Base-by-base conservation (phyloP, 1,140 invertebrate genomes). In the Microplitis mediator region DNA sequence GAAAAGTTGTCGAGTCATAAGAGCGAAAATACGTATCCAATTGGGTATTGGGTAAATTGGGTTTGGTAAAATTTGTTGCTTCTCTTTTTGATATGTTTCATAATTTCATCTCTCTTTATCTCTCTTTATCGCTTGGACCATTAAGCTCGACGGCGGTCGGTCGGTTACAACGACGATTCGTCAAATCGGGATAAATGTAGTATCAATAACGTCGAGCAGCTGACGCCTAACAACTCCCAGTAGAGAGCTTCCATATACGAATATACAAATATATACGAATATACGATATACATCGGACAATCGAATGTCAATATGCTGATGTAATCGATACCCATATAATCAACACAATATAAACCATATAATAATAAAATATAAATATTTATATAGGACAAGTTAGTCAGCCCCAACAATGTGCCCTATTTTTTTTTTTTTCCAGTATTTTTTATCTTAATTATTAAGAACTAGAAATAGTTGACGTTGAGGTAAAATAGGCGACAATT, bases 141-240 rank as follows among this genome's bases (percentile, higher is more conserved):
- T 87, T 87, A 45, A 86, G 83, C 81, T 83, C 68, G 54, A 50
- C 51, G 71, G 63, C 36, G 71, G 23, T 23, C 23, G 23, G 1
- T 2, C 23, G 23, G 71, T 72, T 81, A 82, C 79, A 79, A 80
- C 77, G 80, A 85, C 83, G 83, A 87, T 87, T 87, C 85, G 85
- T 87, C 86, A 87, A 87, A 86, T 87, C 81, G 85, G 81, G 83
- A 86, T 84, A 87, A 87, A 87, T 87, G 85, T 87, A 87, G 86
- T 87, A 87, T 87, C 86, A 86, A 87, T 87, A 87, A 87, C 84
- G 81, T 82, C 76, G 78, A 76, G 79, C 86, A 87, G 86, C 85
- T 87, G 86, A 82, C 85, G 80, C 85, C 83, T 85, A 58, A 56
- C 58, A 39, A 16, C 6, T 54, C 51, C 50, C 8, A 16, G 34